Base-by-base conservation (phyloP, 2,797 vertebrate genomes). In the Graptemys geographica region DNA sequence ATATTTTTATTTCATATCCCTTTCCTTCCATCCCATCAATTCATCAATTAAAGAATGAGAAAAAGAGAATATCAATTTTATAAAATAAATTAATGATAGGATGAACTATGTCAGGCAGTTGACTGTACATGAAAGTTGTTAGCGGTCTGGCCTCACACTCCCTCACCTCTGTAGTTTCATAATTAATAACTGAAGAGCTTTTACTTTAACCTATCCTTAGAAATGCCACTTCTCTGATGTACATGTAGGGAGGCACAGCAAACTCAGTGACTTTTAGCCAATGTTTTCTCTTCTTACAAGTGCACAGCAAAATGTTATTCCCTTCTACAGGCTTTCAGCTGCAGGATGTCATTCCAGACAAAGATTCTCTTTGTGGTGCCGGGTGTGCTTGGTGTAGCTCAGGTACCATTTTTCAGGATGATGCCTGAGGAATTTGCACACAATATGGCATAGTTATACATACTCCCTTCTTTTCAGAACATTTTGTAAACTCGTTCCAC, bases 41-140 rank as follows among this genome's bases (percentile, higher is more conserved):
- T 92, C 51, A 23, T 16, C 33, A 4, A n/a, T 93, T 82, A 2
- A 53, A 79, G 51, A 88, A 41, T 0, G 5, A 79, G 74, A 85
- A 88, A 12, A 90, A 56, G 44, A 94, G 21, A 28, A 7, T 79
- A 33, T n/a, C 18, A 51, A 10, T 79, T 94, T 90, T 89, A 65
- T 84, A 51, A 49, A 69, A 62, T 5, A 86, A 56, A 51, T 51
- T 51, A 87, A 81, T 85, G 92, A 82, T 7, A 72, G 56, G 41
- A 89, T 0, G 23, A 94, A 49, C 81, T 79, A 9, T 83, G 33
- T 82, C 83, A 93, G 76, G 55, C 53, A 94, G 87, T 88, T 93
- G 37, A 65, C 33, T 97, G 90, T 72, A 88, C 90, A 91, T 93
- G 93, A 59, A 47, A 78, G 83, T 44, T 91, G 84, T 91, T 83